phyloP scores from a whole-genome alignment of 2,113 vertebrate species.

The Bostrychus sinensis region DNA sequence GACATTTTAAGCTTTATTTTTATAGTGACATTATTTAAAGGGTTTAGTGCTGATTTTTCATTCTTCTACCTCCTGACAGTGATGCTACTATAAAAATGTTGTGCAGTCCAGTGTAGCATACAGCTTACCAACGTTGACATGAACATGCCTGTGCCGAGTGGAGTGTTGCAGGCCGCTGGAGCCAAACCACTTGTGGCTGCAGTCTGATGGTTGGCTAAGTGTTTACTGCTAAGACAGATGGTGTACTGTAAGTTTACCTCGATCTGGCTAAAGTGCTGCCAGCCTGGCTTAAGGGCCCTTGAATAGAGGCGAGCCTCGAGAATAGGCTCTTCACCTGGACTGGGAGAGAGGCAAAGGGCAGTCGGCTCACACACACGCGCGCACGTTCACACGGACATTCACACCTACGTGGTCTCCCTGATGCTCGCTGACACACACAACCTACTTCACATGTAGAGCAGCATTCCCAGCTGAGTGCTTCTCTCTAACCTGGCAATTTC shows the following conservation, averaged over 20 bases:
- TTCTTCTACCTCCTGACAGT: neutral
- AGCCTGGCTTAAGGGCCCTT: conserved; percentile 63
- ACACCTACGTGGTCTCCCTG: conserved; percentile 33
- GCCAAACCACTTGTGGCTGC: conserved; percentile 41
- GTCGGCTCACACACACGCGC: conserved; percentile 2
- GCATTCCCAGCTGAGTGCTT: conserved; percentile 67
- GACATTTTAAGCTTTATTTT: too few species aligned
- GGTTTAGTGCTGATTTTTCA: too few species aligned
- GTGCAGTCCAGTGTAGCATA: neutral
- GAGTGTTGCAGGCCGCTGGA: conserved; percentile 5
- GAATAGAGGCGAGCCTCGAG: conserved; percentile 63
- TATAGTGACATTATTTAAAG: too few species aligned
- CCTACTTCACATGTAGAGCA: conserved; percentile 75
- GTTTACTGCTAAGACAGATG: conserved; percentile 52
- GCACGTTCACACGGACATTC: conserved; percentile 32
- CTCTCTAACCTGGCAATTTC: conserved; percentile 73
- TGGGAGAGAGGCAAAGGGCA: conserved; percentile 49
- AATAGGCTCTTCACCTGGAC: conserved; percentile 72
- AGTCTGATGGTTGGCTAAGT: conserved; percentile 46
- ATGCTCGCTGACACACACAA: conserved; percentile 42
- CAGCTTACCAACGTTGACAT: neutral
- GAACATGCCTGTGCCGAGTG: conserved; percentile 7
- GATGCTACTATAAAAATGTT: neutral
- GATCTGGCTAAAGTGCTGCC: conserved; percentile 56
- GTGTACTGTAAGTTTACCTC: conserved; percentile 47